Percentiles rank a stretch among this genome's conserved stretches.
phyloP scores from a whole-genome alignment of 2,113 vertebrate genomes.

The Anguilla rostrata region DNA sequence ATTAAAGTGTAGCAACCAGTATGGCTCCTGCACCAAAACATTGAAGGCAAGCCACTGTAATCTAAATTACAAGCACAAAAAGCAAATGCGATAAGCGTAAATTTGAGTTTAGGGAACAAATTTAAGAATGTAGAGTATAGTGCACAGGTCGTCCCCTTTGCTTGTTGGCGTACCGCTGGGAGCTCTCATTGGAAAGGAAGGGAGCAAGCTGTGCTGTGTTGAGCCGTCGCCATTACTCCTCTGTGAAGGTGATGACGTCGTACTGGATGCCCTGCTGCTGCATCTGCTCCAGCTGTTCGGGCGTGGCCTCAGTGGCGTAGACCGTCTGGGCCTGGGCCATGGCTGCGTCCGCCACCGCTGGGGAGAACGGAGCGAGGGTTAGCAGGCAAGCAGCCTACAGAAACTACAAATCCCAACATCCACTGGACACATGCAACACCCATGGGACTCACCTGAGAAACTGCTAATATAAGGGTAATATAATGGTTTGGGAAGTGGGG shows the following conservation, averaged over 20 bases:
- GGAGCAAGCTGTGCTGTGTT: not conserved
- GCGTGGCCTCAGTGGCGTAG: constrained; percentile 75
- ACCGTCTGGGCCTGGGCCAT: constrained; percentile 84
- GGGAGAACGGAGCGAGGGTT: constrained; percentile 15
- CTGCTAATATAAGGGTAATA: not conserved
- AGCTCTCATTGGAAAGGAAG: not conserved
- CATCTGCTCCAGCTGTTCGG: constrained; percentile 86
- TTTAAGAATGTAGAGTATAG: not conserved
- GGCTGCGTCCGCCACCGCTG: constrained; percentile 86
- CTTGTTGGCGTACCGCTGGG: not conserved
- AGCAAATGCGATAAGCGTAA: not conserved
- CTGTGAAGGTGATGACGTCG: constrained; percentile 85
- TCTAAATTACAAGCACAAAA: not conserved
- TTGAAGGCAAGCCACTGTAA: not conserved
- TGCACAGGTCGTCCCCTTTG: not conserved
- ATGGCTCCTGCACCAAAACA: not conserved
- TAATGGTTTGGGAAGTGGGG: not conserved
- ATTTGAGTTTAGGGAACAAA: not conserved
- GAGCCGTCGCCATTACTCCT: constrained; percentile 59
- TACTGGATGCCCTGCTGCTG: constrained; percentile 89
- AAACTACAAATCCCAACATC: not conserved
- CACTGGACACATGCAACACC: not conserved
- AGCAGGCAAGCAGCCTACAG: not conserved
- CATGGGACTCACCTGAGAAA: not conserved
- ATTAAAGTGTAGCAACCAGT: not conserved